These are phyloP conservation scores for Drosophila heteroneura DNA, from an alignment of 2,888 invertebrate species.

Conservation along the genomic window DNA sequence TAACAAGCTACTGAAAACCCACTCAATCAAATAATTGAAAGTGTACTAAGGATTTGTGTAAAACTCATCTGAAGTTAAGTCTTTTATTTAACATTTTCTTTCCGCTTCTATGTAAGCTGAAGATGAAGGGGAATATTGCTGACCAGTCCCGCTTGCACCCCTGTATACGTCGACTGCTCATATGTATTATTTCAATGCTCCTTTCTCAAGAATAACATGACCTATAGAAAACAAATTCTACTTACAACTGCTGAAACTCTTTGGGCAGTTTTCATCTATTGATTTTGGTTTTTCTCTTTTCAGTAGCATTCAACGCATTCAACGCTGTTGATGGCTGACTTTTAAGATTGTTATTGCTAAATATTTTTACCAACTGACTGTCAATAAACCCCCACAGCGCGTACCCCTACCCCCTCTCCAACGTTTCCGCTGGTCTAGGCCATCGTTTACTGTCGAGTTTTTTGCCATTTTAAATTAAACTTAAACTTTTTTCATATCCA, in stretches of 20 bases:
- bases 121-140: neutral
- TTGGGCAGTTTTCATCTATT: conserved; percentile 4
- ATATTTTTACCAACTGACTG: conserved; percentile 44
- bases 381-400: conserved; percentile 38
- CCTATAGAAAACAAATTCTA: neutral
- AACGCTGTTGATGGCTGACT: conserved; percentile 21
- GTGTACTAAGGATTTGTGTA: neutral
- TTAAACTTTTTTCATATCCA: conserved; percentile 79
- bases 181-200: neutral
- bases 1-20: neutral
- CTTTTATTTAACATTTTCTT: neutral
- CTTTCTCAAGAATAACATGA: neutral
- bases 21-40: neutral
- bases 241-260: conserved; percentile 2
- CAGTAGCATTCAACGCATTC: neutral
- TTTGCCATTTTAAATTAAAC: conserved; percentile 78
- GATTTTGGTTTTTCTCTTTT: neutral
- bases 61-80: neutral
- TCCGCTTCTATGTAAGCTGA: neutral
- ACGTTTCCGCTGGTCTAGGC: conserved; percentile 19
- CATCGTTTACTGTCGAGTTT: conserved; percentile 54
- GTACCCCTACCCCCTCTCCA: neutral
- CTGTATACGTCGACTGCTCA: neutral
- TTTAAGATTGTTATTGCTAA: conserved; percentile 48
- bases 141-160: neutral